Conservation (phyloP, 2,888 invertebrate species). For the Lasioglossum oenotherae region DNA sequence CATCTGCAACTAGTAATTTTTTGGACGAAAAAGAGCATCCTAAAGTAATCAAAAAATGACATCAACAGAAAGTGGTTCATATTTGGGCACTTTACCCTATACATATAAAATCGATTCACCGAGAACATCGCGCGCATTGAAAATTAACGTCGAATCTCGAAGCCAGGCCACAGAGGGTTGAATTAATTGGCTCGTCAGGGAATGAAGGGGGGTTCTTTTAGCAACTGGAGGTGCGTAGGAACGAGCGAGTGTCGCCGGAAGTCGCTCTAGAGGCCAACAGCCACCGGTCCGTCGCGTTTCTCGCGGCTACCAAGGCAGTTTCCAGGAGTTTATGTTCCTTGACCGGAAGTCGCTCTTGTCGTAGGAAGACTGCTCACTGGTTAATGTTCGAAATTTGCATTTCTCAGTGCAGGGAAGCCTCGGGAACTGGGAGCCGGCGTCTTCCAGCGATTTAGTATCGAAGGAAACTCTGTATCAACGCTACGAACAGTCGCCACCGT, state of each 20-base stretch:
- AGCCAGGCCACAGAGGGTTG: background rate
- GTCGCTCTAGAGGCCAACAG: conserved; percentile 71
- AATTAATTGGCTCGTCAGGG: background rate
- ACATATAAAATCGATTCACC: background rate
- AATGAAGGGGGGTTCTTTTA: conserved; percentile 9
- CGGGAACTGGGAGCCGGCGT: background rate
- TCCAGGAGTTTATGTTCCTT: conserved; percentile 62
- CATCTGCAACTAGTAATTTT: no score
- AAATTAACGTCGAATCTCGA: background rate
- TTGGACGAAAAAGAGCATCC: no score
- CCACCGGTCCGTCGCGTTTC: conserved; percentile 75
- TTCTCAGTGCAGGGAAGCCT: background rate
- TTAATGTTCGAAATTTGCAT: conserved; percentile 42
- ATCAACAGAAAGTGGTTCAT: no score
- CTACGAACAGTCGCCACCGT: background rate
- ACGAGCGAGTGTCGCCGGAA: conserved; percentile 34
- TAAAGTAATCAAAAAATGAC: no score
- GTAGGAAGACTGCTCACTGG: conserved; percentile 21
- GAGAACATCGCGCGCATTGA: background rate
- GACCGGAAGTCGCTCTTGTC: conserved; percentile 53
- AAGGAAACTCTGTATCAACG: background rate
- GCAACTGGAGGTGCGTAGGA: conserved; percentile 31
- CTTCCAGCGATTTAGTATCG: background rate
- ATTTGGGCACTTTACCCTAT: no score
- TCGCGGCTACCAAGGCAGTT: conserved; percentile 53